Conservation (phyloP, 2,797 vertebrate species). For the Stomatorhinus walkeri region DNA sequence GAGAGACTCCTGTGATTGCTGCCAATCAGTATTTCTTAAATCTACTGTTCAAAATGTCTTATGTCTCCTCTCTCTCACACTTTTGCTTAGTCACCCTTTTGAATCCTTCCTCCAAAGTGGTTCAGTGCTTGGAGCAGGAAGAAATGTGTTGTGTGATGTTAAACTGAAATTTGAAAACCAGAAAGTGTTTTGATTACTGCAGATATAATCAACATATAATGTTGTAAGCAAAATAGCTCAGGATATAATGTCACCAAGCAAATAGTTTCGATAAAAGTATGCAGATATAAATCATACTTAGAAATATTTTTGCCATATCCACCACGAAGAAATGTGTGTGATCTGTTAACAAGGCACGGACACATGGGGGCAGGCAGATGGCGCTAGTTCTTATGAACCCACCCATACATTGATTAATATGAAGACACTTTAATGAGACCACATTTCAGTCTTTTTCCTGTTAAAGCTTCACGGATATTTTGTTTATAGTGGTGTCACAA, state of each 20-base stretch:
- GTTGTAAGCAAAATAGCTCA: neutral
- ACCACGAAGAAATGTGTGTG: neutral
- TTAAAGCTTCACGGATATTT: neutral
- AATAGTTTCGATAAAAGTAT: neutral
- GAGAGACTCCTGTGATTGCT: neutral
- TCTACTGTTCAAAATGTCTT: neutral
- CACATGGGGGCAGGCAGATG: neutral
- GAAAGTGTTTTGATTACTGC: neutral
- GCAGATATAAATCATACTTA: neutral
- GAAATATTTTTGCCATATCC: neutral
- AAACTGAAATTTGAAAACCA: neutral
- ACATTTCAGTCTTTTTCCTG: neutral
- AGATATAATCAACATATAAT: neutral
- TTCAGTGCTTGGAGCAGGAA: slow-evolving; percentile 10
- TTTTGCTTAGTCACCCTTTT: neutral
- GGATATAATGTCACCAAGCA: neutral
- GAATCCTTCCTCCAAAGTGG: neutral
- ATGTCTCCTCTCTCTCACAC: neutral
- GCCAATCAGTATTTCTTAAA: slow-evolving; percentile 11
- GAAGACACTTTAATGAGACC: neutral
- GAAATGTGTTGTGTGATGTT: slow-evolving; percentile 5
- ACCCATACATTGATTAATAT: neutral
- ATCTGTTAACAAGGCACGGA: neutral
- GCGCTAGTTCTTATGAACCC: neutral
- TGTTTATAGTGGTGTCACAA: slow-evolving; percentile 7